phyloP scores from a whole-genome alignment of 2,888 invertebrate species.

The Polia nebulosa region DNA sequence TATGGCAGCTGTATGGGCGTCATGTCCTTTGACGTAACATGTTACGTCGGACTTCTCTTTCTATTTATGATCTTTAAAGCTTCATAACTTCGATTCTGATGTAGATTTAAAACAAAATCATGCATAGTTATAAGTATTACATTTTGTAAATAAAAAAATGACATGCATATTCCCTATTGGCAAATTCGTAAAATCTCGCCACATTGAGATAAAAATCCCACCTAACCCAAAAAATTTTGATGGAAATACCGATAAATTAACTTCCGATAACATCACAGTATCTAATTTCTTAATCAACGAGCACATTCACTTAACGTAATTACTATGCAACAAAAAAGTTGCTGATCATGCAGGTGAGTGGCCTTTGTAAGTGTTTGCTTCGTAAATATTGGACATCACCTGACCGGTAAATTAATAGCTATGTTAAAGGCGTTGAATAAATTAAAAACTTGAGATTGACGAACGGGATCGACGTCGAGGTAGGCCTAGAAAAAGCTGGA shows the following conservation, averaged over 20 bases:
- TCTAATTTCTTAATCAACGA: conserved; percentile 37
- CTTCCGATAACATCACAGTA: background rate
- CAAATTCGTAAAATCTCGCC: background rate
- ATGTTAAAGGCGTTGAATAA: conserved; percentile 18
- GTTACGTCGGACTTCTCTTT: no score
- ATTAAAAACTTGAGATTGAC: no score
- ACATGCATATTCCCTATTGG: no score
- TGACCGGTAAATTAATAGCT: conserved; percentile 16
- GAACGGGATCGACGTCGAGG: no score
- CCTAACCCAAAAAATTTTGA: background rate
- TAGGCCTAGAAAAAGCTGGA: no score
- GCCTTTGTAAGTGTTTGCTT: conserved; percentile 54
- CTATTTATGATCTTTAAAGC: no score
- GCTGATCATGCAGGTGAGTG: conserved; percentile 73
- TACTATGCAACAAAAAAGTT: conserved; percentile 36
- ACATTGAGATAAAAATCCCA: background rate
- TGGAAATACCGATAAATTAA: background rate
- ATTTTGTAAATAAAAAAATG: no score
- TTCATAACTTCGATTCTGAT: no score
- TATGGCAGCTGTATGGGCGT: no score
- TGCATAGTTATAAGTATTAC: no score
- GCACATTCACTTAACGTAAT: conserved; percentile 34
- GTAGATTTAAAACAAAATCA: no score
- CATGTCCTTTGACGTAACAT: no score
- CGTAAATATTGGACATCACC: conserved; percentile 36